These are phyloP conservation scores for Garra rufa DNA, from an alignment of 2,113 vertebrate species.

Conservation along the genomic window DNA sequence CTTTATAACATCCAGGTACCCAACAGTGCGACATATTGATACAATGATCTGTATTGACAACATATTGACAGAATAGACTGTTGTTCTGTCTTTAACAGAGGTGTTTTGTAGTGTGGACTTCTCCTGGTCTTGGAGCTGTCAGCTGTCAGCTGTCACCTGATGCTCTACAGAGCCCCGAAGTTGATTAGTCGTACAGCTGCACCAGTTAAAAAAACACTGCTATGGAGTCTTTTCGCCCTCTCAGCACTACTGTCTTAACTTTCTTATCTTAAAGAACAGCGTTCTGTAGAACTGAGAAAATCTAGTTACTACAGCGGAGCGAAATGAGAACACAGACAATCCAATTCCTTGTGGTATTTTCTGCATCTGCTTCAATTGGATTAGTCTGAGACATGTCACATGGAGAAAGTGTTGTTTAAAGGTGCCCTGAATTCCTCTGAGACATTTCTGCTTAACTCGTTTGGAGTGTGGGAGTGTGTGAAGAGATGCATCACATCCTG, in stretches of 20 bases:
- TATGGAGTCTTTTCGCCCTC: not conserved
- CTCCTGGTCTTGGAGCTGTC: not conserved
- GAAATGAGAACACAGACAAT: not conserved
- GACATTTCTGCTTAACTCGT: not conserved
- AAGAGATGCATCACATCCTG: conserved; percentile 20
- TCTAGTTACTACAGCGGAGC: conserved; percentile 1
- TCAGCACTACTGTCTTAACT: not conserved
- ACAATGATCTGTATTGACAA: not conserved
- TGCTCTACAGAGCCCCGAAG: not conserved
- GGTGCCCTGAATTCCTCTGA: not conserved
- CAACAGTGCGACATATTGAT: too few species aligned
- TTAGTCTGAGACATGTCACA: conserved; percentile 43
- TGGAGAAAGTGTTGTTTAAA: conserved; percentile 30
- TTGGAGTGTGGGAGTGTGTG: conserved; percentile 12
- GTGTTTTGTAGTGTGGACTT: not conserved
- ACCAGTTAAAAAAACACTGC: not conserved
- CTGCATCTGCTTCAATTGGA: conserved; percentile 43
- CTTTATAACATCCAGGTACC: not conserved
- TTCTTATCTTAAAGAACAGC: conserved; percentile 21
- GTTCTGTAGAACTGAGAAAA: conserved; percentile 2
- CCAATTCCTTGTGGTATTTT: conserved; percentile 29
- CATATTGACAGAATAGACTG: not conserved
- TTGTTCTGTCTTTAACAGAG: not conserved
- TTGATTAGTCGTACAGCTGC: not conserved
- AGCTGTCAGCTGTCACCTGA: not conserved